Conservation (phyloP, 2,113 vertebrate species). For the Platysteira castanea region DNA sequence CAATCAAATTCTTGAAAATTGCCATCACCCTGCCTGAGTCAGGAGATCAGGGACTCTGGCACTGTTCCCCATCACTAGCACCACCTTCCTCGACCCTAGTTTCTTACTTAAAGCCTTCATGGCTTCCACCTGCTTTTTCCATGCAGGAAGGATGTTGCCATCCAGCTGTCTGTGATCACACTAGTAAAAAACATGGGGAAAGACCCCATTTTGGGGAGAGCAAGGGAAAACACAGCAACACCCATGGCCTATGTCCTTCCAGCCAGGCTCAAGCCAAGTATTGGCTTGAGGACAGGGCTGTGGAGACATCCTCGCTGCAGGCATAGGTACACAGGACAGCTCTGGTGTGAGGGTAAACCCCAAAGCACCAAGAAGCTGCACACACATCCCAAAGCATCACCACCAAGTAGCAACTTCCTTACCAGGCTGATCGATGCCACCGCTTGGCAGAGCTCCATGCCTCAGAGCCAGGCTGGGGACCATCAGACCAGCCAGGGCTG, state of each 20-base stretch:
- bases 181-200: neutral
- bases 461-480: neutral
- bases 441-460: neutral
- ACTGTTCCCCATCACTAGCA: neutral
- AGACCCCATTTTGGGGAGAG: neutral
- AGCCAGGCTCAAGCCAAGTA: neutral
- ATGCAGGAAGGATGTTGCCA: neutral
- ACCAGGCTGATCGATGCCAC: neutral
- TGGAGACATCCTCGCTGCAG: neutral
- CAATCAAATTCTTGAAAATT: neutral
- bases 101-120: neutral
- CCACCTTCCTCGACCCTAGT: rapidly evolving
- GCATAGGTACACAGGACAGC: neutral
- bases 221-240: neutral
- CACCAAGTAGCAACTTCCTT: neutral
- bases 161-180: neutral
- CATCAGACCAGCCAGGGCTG: neutral
- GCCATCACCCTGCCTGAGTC: neutral
- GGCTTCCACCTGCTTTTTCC: neutral
- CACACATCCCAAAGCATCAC: neutral
- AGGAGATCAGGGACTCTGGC: neutral
- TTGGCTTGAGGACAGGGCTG: neutral
- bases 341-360: neutral
- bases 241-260: neutral
- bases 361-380: neutral